phyloP scores from a whole-genome alignment of 2,113 vertebrate species.

The Fulmarus glacialis region DNA sequence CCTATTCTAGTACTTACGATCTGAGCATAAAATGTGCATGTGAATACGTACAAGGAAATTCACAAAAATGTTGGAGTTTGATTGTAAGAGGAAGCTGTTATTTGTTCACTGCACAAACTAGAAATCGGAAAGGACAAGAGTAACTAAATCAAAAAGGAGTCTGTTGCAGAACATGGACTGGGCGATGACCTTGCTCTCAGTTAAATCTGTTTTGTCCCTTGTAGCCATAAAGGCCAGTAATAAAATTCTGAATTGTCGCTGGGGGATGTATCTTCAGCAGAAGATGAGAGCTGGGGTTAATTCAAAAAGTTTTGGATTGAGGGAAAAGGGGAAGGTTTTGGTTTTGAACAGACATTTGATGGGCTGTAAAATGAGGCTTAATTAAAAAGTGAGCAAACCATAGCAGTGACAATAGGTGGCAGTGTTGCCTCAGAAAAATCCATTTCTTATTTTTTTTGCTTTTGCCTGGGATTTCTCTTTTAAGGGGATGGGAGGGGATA shows the following conservation, averaged over 20 bases:
- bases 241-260: neutral
- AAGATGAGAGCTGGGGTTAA: neutral
- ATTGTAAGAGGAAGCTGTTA: neutral
- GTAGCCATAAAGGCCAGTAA: neutral
- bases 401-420: slow-evolving; percentile 44
- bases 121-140: neutral
- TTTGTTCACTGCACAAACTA: neutral
- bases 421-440: neutral
- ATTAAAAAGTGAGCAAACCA: neutral
- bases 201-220: neutral
- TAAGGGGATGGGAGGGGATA: neutral
- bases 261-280: neutral
- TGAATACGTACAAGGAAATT: neutral
- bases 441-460: neutral
- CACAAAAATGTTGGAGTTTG: neutral
- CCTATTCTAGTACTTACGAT: neutral
- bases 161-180: neutral
- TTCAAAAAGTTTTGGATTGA: neutral
- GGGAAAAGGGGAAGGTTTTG: neutral
- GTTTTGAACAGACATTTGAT: neutral
- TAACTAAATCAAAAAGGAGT: neutral
- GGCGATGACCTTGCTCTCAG: neutral
- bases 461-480: neutral
- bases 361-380: neutral
- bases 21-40: neutral